phyloP scores from a whole-genome alignment of 1,140 invertebrate species.

The Rhagoletis zephyria region DNA sequence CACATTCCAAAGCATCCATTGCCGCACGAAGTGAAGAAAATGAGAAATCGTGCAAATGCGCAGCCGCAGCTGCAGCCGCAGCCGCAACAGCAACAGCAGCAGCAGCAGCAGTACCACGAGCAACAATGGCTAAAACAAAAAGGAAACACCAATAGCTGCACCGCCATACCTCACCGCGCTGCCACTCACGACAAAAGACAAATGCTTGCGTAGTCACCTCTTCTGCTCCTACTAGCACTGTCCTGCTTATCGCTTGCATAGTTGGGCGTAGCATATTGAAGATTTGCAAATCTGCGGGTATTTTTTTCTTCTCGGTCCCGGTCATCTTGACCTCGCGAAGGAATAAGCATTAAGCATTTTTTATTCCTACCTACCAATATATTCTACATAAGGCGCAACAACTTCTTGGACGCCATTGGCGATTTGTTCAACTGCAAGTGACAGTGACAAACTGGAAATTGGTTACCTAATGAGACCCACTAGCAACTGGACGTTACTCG shows the following conservation, averaged over 20 bases:
- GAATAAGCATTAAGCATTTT: not conserved
- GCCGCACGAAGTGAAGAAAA: constrained; percentile 39
- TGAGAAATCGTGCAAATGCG: constrained; percentile 52
- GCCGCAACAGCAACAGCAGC: constrained; percentile 19
- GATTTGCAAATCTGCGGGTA: not conserved
- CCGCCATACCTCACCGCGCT: constrained; percentile 41
- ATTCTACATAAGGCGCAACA: too few species aligned
- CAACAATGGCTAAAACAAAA: constrained; percentile 16
- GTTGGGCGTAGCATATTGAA: not conserved
- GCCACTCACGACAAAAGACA: constrained; percentile 5
- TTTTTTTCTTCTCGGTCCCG: not conserved
- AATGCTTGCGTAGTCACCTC: too few species aligned
- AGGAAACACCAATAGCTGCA: not conserved
- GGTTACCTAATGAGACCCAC: constrained; percentile 47
- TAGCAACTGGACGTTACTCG: constrained; percentile 15
- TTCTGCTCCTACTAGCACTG: not conserved
- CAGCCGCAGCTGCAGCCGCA: not conserved
- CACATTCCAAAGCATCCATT: constrained; percentile 41
- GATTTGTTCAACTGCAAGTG: not conserved
- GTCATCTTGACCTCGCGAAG: not conserved
- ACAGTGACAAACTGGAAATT: constrained; percentile 51
- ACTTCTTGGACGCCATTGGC: not conserved
- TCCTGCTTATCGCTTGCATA: not conserved
- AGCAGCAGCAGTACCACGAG: not conserved
- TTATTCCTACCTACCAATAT: too few species aligned